These are phyloP conservation scores for Neelides folsomi DNA, from an alignment of 2,888 invertebrate species.

Conservation along the genomic window DNA sequence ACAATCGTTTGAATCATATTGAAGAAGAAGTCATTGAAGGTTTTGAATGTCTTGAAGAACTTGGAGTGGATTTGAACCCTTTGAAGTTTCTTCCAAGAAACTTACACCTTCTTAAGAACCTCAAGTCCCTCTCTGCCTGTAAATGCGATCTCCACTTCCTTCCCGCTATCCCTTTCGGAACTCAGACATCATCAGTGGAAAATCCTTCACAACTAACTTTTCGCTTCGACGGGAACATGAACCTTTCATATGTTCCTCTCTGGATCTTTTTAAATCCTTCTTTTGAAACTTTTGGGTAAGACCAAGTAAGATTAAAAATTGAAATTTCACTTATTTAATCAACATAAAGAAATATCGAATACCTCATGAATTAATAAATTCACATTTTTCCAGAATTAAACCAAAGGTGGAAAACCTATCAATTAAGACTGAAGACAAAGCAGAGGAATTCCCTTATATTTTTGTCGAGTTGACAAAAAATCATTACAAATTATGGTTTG, in stretches of 20 bases:
- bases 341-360: no score
- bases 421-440: no score
- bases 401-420: no score
- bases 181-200: background rate
- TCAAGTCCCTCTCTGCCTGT: constrained; percentile 25
- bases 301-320: no score
- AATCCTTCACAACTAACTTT: constrained; percentile 15
- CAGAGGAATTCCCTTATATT: no score
- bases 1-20: constrained; percentile 17
- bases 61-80: constrained; percentile 26
- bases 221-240: constrained; percentile 26
- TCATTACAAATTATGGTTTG: no score
- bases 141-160: constrained; percentile 24
- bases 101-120: constrained; percentile 13
- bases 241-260: constrained; percentile 27
- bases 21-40: constrained; percentile 14
- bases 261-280: constrained; percentile 20
- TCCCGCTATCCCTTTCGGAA: constrained; percentile 23
- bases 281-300: constrained; percentile 23
- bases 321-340: no score
- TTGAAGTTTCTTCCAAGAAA: constrained; percentile 21
- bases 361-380: no score
- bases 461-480: no score
- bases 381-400: no score
- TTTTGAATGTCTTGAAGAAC: constrained; percentile 19